Evolutionary conservation across 2,797 vertebrate species (phyloP).

Genomic region (Prionace glauca): DNA sequence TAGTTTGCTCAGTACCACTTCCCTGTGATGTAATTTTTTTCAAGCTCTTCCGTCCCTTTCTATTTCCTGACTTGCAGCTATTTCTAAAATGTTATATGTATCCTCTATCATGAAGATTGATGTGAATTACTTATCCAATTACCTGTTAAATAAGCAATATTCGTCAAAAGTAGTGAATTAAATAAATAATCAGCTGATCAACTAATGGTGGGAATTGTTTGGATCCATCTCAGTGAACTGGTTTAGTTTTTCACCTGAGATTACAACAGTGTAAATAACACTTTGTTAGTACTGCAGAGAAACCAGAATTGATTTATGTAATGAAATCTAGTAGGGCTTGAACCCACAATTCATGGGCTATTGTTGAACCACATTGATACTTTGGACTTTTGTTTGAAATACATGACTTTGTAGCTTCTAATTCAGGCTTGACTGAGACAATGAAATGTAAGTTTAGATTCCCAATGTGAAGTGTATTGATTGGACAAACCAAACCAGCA

Average conservation of each 20-base stretch:
- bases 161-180: neutral
- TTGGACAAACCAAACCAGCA: no score
- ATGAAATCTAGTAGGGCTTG: neutral
- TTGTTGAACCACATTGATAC: neutral
- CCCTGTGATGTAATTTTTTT: no score
- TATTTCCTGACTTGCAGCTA: no score
- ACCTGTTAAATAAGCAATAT: neutral
- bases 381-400: neutral
- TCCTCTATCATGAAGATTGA: no score
- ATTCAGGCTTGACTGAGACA: neutral
- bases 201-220: no score
- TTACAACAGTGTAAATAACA: neutral
- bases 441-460: neutral
- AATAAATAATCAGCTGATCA: neutral
- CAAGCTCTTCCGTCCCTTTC: no score
- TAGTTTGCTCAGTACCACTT: no score
- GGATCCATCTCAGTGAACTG: neutral
- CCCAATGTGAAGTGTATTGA: no score
- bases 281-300: neutral
- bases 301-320: neutral
- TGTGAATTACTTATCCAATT: neutral
- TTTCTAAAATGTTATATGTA: no score
- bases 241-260: neutral
- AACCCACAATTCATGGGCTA: neutral
- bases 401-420: neutral